Conservation (phyloP, 2,888 invertebrate genomes). For the Dione juno region DNA sequence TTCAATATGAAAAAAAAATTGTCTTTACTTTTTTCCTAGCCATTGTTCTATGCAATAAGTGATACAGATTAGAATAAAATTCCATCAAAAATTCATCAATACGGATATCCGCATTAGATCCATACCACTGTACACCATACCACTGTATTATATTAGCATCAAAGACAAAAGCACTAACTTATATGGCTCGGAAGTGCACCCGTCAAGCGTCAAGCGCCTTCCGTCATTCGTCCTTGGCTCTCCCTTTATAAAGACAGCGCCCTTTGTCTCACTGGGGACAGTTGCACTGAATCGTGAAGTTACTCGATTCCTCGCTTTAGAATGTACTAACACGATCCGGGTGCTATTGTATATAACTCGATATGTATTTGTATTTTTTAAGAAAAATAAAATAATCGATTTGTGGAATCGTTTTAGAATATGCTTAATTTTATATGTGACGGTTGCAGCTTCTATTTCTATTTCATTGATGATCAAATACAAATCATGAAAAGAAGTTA, state of each 20-base stretch:
- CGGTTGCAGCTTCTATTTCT: neutral
- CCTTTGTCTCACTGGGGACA: constrained; percentile 41
- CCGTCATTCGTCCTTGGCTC: constrained; percentile 43
- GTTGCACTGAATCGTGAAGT: constrained; percentile 42
- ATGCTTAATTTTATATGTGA: neutral
- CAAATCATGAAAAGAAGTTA: too few species aligned
- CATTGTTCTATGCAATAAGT: too few species aligned
- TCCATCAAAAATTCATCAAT: too few species aligned
- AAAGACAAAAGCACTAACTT: constrained; percentile 12
- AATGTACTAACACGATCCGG: constrained; percentile 28
- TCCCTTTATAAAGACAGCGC: constrained; percentile 28
- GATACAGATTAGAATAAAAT: too few species aligned
- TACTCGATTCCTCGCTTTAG: constrained; percentile 33
- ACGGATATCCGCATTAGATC: neutral
- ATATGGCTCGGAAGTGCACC: constrained; percentile 42
- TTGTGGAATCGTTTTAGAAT: neutral
- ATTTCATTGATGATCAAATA: neutral
- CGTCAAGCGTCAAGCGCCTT: constrained; percentile 40
- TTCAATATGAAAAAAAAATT: too few species aligned
- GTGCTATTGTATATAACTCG: constrained; percentile 2
- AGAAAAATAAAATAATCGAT: neutral
- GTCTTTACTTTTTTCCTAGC: too few species aligned
- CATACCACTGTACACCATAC: neutral
- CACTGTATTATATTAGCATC: neutral
- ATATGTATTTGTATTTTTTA: neutral